These are phyloP conservation scores for Emydoidea blandingii DNA, from an alignment of 2,797 vertebrate genomes.

Conservation along the genomic window DNA sequence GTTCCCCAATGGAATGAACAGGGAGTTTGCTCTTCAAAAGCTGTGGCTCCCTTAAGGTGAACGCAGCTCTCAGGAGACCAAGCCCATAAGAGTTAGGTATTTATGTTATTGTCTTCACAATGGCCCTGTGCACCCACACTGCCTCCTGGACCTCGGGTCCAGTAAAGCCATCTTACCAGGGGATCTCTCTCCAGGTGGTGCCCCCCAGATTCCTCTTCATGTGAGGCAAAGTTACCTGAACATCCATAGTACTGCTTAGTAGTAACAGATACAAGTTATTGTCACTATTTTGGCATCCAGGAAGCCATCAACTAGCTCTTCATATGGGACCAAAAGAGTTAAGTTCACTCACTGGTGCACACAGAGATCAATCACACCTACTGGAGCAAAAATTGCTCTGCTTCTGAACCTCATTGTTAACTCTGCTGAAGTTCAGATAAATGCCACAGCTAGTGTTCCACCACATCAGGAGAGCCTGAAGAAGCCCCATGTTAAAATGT, in stretches of 20 bases:
- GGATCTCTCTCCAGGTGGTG: not conserved
- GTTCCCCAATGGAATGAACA: not conserved
- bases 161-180: not conserved
- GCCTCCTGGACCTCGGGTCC: not conserved
- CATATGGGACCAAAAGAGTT: not conserved
- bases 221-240: not conserved
- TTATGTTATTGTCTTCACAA: not conserved
- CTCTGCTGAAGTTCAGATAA: not conserved
- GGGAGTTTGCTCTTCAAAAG: not conserved
- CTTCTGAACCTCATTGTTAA: not conserved
- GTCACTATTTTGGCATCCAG: not conserved
- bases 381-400: not conserved
- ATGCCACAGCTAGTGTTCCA: fast-evolving
- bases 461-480: fast-evolving
- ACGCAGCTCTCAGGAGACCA: not conserved
- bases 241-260: fast-evolving
- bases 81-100: not conserved
- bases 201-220: not conserved
- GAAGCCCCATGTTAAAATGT: too few relatives aligned
- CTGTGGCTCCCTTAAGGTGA: not conserved
- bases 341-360: not conserved
- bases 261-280: not conserved
- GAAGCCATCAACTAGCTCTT: not conserved
- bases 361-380: not conserved
- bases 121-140: fast-evolving